Evolutionary conservation across 2,797 vertebrate genomes (phyloP).

Genomic region (Parauchenoglanis punctatus): DNA sequence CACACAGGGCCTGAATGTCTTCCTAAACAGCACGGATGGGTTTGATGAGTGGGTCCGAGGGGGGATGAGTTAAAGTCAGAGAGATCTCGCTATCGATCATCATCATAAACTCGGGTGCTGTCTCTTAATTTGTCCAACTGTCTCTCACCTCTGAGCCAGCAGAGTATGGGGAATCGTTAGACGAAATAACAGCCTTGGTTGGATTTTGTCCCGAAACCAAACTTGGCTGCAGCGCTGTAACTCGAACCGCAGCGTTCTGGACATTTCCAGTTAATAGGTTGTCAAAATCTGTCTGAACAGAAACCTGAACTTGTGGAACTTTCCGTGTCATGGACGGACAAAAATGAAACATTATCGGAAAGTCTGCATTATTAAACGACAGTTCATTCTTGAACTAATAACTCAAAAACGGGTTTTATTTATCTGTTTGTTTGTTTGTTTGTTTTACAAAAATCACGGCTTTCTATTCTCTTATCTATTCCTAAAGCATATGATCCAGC

Average conservation of each 20-base stretch:
- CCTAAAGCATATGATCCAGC: not conserved
- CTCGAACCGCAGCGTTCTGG: not conserved
- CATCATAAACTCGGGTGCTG: conserved; percentile 7
- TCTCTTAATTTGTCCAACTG: conserved; percentile 21
- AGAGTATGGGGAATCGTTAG: not conserved
- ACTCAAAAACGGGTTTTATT: not conserved
- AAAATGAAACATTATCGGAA: not conserved
- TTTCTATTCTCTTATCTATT: not conserved
- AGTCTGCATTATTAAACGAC: not conserved
- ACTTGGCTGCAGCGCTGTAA: conserved; percentile 16
- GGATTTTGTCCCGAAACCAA: conserved; percentile 15
- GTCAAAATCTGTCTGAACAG: conserved; percentile 16
- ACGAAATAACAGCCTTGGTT: conserved; percentile 5
- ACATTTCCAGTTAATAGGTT: conserved; percentile 34
- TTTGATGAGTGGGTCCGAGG: conserved; percentile 27
- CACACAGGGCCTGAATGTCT: not conserved
- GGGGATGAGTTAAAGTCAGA: conserved; percentile 3
- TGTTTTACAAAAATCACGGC: not conserved
- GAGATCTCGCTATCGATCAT: conserved; percentile 20
- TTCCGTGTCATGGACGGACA: not conserved
- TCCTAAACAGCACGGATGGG: not conserved
- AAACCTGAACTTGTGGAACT: conserved; percentile 6
- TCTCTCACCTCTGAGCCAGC: conserved; percentile 2
- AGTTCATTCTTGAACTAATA: not conserved
- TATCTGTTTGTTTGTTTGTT: not conserved